Conservation (phyloP, 2,113 vertebrate genomes). For the Sebastes schlegelii region DNA sequence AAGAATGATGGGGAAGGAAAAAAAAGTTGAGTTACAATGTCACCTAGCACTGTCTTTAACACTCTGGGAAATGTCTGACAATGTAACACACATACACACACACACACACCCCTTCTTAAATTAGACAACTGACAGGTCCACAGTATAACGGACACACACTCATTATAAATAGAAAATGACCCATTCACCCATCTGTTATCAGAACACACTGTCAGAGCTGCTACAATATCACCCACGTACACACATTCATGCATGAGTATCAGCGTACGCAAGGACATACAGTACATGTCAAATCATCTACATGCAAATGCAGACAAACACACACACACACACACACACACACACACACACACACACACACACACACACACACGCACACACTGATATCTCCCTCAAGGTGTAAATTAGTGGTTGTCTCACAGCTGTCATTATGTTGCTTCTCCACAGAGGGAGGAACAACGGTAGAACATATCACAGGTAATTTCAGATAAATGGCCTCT, state of each 20-base stretch:
- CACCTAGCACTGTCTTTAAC: neutral
- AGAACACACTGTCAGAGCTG: conserved; percentile 36
- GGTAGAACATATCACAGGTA: conserved; percentile 17
- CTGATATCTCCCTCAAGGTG: neutral
- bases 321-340: conserved; percentile 14
- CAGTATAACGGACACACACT: conserved; percentile 22
- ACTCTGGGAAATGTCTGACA: conserved; percentile 7
- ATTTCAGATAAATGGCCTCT: conserved; percentile 40
- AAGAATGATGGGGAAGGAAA: conserved; percentile 2
- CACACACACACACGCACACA: conserved; percentile 7
- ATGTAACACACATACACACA: conserved; percentile 20
- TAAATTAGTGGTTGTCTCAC: conserved; percentile 20
- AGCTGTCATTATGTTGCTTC: conserved; percentile 26
- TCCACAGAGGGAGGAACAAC: conserved; percentile 1
- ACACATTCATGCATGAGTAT: conserved; percentile 49
- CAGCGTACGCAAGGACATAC: conserved; percentile 33
- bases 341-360: conserved; percentile 14
- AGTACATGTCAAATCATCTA: conserved; percentile 45
- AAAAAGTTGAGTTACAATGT: neutral
- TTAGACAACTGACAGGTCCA: conserved; percentile 32
- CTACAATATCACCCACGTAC: conserved; percentile 26
- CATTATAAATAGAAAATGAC: conserved; percentile 57
- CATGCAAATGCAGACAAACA: conserved; percentile 43
- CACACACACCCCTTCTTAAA: conserved; percentile 13
- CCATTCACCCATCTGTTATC: conserved; percentile 45